Evolutionary conservation across 2,797 vertebrate species (phyloP), one percentile per base, ranked within the genome.

Genomic region (Corythornis leucogaster): DNA sequence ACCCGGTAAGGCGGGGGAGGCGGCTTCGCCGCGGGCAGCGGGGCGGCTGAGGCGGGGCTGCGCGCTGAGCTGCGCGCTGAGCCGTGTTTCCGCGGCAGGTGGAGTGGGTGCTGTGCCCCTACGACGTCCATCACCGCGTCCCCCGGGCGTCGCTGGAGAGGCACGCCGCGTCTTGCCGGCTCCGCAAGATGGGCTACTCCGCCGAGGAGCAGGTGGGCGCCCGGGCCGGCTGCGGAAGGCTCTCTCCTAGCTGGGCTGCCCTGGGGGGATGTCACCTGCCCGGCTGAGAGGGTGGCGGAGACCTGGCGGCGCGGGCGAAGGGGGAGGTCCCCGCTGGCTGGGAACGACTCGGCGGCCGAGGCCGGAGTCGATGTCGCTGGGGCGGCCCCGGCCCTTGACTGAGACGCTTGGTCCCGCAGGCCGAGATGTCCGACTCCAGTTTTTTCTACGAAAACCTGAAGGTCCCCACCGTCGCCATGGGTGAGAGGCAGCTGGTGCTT

Each of bases 111-210:
- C 85, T 96, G 61, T 99, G 99, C 67, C 99, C 99, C 4, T 98
- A 98, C n/a, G 98, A 99, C 85, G 93, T 90, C 22, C 93, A 98
- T 87, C 99, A 99, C 97, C 98, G 94, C n/a, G 98, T 99, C 74
- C 98, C 98, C 0, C 93, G 80, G 21, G 96, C 98, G 12, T 98
- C 97, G 85, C 96, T 99, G 97, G 98, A 98, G 84, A 98, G 95
- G 87, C 99, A 99, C 93, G 94, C 97, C 80, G 89, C 95, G 8
- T 97, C 97, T 19, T 99, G 99, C 87, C 96, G 95, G 54, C 97
- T 98, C 48, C 95, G 93, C 20, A 97, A 96, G 84, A 97, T 98
- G 97, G 98, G 98, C 33, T 99, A 99, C 94, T 97, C 98, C 5
- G 96, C 97, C 15, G 98, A 99, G 88, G 99, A 99, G 82, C 98